A percentile compares a stretch with the other conserved stretches of the same genome.
Evolutionary conservation across 2,888 invertebrate genomes (phyloP).

Genomic region (Parnassius apollo): DNA sequence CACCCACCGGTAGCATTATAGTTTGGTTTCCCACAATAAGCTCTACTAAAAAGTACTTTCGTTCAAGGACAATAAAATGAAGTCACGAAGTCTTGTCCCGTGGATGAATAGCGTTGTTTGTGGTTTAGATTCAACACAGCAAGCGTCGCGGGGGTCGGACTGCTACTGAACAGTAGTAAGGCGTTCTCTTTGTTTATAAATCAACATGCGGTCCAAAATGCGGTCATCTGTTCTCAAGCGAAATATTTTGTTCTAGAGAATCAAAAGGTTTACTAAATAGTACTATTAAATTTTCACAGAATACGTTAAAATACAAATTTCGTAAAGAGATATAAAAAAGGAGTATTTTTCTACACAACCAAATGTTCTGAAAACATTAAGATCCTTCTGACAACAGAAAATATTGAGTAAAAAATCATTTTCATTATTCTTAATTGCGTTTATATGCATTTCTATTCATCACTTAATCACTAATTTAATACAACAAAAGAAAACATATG

Average conservation of each 20-base stretch:
- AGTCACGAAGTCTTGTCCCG: constrained; percentile 40
- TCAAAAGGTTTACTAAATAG: constrained; percentile 41
- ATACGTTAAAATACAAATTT: too few relatives aligned
- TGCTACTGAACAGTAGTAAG: constrained; percentile 69
- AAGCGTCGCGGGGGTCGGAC: constrained; percentile 50
- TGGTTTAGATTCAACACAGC: constrained; percentile 67
- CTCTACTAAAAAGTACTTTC: constrained; percentile 41
- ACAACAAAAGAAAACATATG: too few relatives aligned
- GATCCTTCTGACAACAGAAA: too few relatives aligned
- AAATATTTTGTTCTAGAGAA: constrained; percentile 50
- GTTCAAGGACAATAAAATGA: constrained; percentile 47
- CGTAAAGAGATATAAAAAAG: too few relatives aligned
- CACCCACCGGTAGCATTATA: constrained; percentile 75
- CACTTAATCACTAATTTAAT: too few relatives aligned
- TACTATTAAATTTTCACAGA: constrained; percentile 26
- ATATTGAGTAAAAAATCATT: too few relatives aligned
- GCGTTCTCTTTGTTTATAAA: constrained; percentile 56
- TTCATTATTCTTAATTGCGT: too few relatives aligned
- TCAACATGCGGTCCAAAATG: constrained; percentile 66
- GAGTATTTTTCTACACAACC: too few relatives aligned
- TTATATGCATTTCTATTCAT: too few relatives aligned
- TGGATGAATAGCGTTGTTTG: constrained; percentile 63
- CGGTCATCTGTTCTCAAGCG: constrained; percentile 52
- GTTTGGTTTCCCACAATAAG: constrained; percentile 66
- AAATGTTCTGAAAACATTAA: too few relatives aligned